A percentile compares a stretch with the other conserved stretches of the same genome.
These are phyloP conservation scores for Oscarella lobularis DNA, from an alignment of 37 sponge, comb jelly and placozoan genomes.

Conservation along the genomic window DNA sequence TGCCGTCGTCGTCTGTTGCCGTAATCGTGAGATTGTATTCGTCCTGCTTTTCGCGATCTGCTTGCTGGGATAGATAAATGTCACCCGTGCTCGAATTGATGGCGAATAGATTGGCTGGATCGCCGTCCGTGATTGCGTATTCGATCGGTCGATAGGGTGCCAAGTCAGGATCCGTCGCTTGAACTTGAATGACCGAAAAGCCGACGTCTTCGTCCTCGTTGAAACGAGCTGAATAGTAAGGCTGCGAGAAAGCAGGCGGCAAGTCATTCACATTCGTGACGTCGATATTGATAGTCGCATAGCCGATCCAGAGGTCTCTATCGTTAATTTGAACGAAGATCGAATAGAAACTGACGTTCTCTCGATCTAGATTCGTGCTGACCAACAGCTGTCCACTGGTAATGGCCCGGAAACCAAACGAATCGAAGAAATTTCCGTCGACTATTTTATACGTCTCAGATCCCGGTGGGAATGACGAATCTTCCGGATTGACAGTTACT, in stretches of 20 bases:
- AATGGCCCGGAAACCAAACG: neutral
- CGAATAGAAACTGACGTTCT: conserved; percentile 1
- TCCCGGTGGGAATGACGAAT: neutral
- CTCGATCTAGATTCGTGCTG: conserved; percentile 6
- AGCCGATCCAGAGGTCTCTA: conserved; percentile 11
- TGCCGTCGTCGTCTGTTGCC: conserved; percentile 31
- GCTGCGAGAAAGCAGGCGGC: conserved; percentile 7
- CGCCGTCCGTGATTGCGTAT: conserved; percentile 6
- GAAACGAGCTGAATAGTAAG: neutral
- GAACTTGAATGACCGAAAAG: conserved; percentile 8
- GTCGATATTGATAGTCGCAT: conserved; percentile 2
- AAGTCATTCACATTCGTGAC: conserved; percentile 24
- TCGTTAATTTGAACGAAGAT: conserved; percentile 3
- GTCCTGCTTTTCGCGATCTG: conserved; percentile 24
- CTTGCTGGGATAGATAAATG: neutral
- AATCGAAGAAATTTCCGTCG: neutral
- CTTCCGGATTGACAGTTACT: neutral
- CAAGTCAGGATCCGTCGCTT: conserved; percentile 29
- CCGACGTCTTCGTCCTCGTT: conserved; percentile 8
- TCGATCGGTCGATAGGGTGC: conserved; percentile 8
- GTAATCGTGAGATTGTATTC: conserved; percentile 23
- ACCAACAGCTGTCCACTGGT: conserved; percentile 5
- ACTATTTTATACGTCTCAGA: neutral
- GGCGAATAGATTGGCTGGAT: neutral
- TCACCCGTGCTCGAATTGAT: neutral